Evolutionary conservation across 1,140 invertebrate genomes (phyloP).

Genomic region (Condylostylus longicornis): DNA sequence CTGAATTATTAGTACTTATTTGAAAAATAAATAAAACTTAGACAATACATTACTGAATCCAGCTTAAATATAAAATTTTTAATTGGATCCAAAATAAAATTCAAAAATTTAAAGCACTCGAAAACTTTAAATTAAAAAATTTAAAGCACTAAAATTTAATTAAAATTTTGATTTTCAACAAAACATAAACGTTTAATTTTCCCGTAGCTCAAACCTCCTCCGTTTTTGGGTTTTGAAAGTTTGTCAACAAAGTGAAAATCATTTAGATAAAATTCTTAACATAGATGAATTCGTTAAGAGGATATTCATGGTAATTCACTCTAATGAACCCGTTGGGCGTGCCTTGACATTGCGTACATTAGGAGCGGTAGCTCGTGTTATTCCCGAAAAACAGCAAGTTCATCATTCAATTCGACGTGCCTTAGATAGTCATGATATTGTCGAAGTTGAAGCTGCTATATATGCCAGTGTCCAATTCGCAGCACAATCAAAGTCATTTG

Average conservation of each 20-base stretch:
- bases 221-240: constrained; percentile 86
- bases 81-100: too few species aligned
- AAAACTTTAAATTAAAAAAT: too few species aligned
- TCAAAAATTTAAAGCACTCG: too few species aligned
- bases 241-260: constrained; percentile 88
- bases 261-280: constrained; percentile 91
- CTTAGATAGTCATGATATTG: constrained; percentile 85
- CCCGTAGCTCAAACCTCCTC: constrained; percentile 67
- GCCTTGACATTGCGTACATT: constrained; percentile 78
- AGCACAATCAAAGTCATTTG: constrained; percentile 85
- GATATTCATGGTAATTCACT: constrained; percentile 90
- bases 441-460: constrained; percentile 91
- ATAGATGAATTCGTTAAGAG: constrained; percentile 88
- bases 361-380: constrained; percentile 81
- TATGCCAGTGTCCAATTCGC: constrained; percentile 88
- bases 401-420: constrained; percentile 86
- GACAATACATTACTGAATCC: too few species aligned
- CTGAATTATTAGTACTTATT: too few species aligned
- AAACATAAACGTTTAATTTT: constrained; percentile 4
- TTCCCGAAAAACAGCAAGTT: constrained; percentile 84
- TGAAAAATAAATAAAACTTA: too few species aligned
- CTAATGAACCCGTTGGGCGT: constrained; percentile 89
- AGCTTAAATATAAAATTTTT: too few species aligned
- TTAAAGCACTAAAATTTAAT: too few species aligned
- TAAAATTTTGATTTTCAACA: constrained; percentile 4